These are phyloP conservation scores for Drosophila quinaria DNA, from an alignment of 2,888 invertebrate species.

Conservation along the genomic window DNA sequence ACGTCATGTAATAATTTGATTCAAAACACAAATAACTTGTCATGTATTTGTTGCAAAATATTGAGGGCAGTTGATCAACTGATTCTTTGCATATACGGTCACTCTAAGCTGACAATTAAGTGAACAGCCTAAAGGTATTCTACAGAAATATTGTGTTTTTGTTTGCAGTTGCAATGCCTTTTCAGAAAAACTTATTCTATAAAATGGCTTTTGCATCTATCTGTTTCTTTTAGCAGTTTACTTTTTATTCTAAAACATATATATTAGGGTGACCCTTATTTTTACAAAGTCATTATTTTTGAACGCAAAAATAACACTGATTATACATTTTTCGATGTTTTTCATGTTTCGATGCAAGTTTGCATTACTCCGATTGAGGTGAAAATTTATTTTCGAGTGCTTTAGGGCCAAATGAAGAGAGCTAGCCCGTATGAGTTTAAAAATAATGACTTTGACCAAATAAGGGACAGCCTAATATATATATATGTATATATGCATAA, in stretches of 20 bases:
- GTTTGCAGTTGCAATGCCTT: not conserved
- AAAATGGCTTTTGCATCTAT: constrained; percentile 22
- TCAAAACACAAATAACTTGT: not conserved
- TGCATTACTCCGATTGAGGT: too few species aligned
- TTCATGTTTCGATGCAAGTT: too few species aligned
- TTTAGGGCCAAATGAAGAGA: too few species aligned
- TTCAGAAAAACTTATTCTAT: too few species aligned
- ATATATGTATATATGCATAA: not conserved
- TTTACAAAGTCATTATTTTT: too few species aligned
- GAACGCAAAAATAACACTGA: too few species aligned
- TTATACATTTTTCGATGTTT: too few species aligned
- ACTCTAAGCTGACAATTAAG: not conserved
- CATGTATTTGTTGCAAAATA: not conserved
- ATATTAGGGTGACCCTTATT: too few species aligned
- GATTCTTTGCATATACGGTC: not conserved
- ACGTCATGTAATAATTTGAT: too few species aligned
- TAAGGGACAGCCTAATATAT: not conserved
- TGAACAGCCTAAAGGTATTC: constrained; percentile 43
- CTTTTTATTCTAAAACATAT: constrained; percentile 22
- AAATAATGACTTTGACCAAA: too few species aligned
- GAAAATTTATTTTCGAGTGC: too few species aligned
- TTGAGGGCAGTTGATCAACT: not conserved
- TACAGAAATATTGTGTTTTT: not conserved
- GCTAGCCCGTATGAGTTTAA: too few species aligned
- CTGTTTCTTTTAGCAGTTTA: constrained; percentile 11